A percentile compares a stretch with the other conserved stretches of the same genome.
These are phyloP conservation scores for Drosophila kuntzei DNA, from an alignment of 2,888 invertebrate genomes.

Conservation along the genomic window DNA sequence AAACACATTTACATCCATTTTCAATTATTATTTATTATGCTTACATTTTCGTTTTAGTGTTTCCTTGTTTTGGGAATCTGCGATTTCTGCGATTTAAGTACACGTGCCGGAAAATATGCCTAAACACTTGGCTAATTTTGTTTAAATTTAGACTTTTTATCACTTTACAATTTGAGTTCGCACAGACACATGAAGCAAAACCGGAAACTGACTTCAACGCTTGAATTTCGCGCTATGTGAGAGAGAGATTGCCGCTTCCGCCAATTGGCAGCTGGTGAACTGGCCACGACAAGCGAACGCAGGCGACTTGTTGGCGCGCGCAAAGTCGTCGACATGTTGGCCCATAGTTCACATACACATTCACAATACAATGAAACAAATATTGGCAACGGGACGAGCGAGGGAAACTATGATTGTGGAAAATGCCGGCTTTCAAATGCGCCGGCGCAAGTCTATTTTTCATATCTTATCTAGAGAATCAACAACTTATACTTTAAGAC, in stretches of 20 bases:
- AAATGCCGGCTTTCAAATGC: slow-evolving; percentile 58
- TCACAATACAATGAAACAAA: slow-evolving; percentile 23
- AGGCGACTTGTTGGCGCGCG: slow-evolving; percentile 78
- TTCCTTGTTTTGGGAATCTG: slow-evolving; percentile 48
- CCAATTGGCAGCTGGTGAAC: slow-evolving; percentile 55
- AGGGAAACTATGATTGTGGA: slow-evolving; percentile 2
- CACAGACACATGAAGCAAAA: slow-evolving; percentile 35
- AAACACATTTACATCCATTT: slow-evolving; percentile 49
- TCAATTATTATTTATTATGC: slow-evolving; percentile 62
- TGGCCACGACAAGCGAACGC: slow-evolving; percentile 68
- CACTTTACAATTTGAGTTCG: slow-evolving; percentile 31
- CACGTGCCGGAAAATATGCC: slow-evolving; percentile 29
- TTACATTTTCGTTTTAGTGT: slow-evolving; percentile 47
- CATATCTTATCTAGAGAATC: neutral
- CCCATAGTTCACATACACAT: slow-evolving; percentile 33
- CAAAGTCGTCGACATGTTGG: slow-evolving; percentile 52
- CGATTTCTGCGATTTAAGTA: slow-evolving; percentile 5
- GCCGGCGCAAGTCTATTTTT: slow-evolving; percentile 52
- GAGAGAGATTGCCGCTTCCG: slow-evolving; percentile 48
- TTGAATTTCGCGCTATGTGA: slow-evolving; percentile 51
- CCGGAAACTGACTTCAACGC: slow-evolving; percentile 72
- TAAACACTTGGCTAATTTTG: slow-evolving; percentile 26
- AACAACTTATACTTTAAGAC: no score
- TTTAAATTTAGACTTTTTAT: slow-evolving; percentile 44
- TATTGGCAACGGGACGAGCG: neutral